Base-by-base conservation (phyloP, 1,140 invertebrate genomes). In the Aethina tumida region DNA sequence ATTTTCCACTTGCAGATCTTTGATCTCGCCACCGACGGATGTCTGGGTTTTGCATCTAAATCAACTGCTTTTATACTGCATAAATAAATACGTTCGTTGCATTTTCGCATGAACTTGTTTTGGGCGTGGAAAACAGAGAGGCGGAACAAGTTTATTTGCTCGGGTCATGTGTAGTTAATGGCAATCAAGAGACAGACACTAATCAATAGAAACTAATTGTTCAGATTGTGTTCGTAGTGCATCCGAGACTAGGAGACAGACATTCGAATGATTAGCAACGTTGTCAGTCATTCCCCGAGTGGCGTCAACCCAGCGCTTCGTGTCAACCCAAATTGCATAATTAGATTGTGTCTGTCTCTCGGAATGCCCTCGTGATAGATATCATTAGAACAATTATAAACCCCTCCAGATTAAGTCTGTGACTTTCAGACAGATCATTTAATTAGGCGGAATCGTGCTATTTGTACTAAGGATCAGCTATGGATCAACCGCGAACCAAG, bases 241-340 rank as follows among this genome's bases (percentile, higher is more conserved):
- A 35, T 29, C 39, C n/a, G 20, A 32, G 31, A 34, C 34, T 34
- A 41, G 31, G 28, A 28, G 17, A 41, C 39, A 45, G 39, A 29
- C 22, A 36, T 41, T 18, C 15, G 33, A 29, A 42, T 42, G 32
- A 50, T 50, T 50, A 47, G 45, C 43, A 45, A 35, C 45, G 45
- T 53, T 53, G 51, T 53, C 53, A 53, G 43, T 55, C 53, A 53
- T 44, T 48, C 32, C 53, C 45, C 45, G 41, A 19, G 51, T 39
- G 45, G 44, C 48, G 45, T 48, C 45, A 38, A 32, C 37, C 24
- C 33, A 43, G 39, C 35, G 42, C 43, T 41, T 43, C 46, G 38
- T 53, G 51, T 52, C 46, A 47, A 31, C 35, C 39, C 28, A 39
- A 53, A 53, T 48, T 53, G 53, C 47, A 56, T 53, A 56, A 56